Base-by-base conservation (phyloP, 2,888 invertebrate species). In the Caenorhabditis imperialis region DNA sequence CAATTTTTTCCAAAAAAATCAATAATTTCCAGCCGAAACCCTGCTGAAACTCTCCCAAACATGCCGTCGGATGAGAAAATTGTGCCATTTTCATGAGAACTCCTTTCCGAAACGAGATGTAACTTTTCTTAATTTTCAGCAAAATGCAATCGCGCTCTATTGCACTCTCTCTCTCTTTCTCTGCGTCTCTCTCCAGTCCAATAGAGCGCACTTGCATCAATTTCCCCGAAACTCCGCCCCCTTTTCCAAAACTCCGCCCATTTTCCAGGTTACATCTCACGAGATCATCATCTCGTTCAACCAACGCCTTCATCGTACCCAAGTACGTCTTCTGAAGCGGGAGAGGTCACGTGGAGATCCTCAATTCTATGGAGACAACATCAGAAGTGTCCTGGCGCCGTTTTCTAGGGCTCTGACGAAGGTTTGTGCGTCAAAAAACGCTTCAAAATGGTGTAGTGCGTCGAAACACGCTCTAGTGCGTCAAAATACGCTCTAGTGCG, bases 271-370 rank as follows among this genome's bases (percentile, higher is more conserved):
- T 3, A 51, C 58, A 20, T 71, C 70, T 5, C 70, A 75, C 48
- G 75, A 75, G 50, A 60, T 75, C 3, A 16, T 38, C 4, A 65
- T 75, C 10, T 69, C 75, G 14, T 75, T 71, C 47, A 75, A 75
- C 47, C 63, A 65, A 40, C 18, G 54, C 4, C 23, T 30, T 30
- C 54, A 53, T 18, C 42, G 33, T 27, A 65, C 70, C 5, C 71
- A 71, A 40, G 75, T 75, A 3, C 62, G 75, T 23, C 30, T 70
- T 12, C 44, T 75, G 53, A 75, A 75, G 57, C 25, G 48, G 18
- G 69, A 70, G 14, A 22, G 75, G 18, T 60, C 69, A 18, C 55
- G 69, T 18, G 16, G 37, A 3, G 75, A 75, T 42, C 44, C 50
- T 20, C 37, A 40, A 37, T 63, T 63, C 50, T 44, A 47, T 10